Evolutionary conservation across 2,797 vertebrate genomes (phyloP), one percentile per base, ranked within the genome.

Genomic region (Salmo trutta): DNA sequence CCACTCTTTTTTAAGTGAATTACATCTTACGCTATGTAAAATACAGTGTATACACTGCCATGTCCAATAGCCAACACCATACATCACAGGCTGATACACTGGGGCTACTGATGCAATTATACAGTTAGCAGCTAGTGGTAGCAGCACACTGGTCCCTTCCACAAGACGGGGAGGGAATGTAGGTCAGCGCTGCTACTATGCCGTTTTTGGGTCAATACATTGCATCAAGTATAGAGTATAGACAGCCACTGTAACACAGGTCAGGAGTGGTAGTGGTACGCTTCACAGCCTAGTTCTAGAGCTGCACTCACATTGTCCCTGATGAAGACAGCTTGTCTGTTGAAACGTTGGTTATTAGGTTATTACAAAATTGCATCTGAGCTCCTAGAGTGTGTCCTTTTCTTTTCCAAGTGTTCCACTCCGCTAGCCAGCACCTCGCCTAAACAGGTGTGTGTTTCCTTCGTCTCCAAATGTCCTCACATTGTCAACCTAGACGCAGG

Each of bases 21-120:
- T 70, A 65, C 84, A 77, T 81, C 73, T 77, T 79, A 12, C 41
- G 0, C 41, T 47, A 41, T 73, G 77, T 75, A 52, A 78, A 85
- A 79, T 80, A 41, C 24, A n/a, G 82, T 72, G 74, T 29, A 77
- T 82, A 75, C 65, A 4, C 78, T 82, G 89, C 80, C 88, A 81
- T 77, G 79, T 79, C 83, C 69, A 86, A 88, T 88, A 85, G 82
- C 27, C n/a, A 83, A 80, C 64, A 77, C 82, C 81, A 92, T 91
- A 90, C 89, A 91, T 92, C 41, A 47, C 36, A 2, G 51, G 2
- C 69, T 77, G 82, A 85, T 88, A 86, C 62, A 12, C 74, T 62
- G 85, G 79, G 81, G 86, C 83, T 75, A 84, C 78, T 17, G 82
- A 82, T 82, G 88, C 89, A 91, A 93, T 93, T 92, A 92, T 47